phyloP scores from a whole-genome alignment of 2,797 vertebrate genomes.

The Acanthurus lineatus region DNA sequence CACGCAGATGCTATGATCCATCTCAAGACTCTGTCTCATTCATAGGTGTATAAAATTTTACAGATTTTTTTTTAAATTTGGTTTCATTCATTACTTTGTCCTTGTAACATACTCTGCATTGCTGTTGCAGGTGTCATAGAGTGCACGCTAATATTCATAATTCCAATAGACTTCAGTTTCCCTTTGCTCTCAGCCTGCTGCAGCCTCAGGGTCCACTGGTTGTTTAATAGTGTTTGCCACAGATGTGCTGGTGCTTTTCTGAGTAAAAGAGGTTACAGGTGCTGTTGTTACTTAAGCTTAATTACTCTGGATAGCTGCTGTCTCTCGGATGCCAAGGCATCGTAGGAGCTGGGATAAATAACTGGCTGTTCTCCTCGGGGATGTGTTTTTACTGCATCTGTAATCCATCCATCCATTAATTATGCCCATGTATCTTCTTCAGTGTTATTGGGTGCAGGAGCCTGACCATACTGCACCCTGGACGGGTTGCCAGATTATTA shows the following conservation, averaged over 20 bases:
- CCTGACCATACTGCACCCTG: not conserved
- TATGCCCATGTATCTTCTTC: not conserved
- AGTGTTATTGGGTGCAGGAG: not conserved
- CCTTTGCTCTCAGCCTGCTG: not conserved
- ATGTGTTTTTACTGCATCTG: constrained; percentile 25
- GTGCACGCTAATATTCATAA: constrained; percentile 6
- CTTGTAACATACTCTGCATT: constrained; percentile 7
- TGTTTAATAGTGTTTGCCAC: constrained; percentile 23
- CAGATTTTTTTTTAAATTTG: constrained; percentile 1
- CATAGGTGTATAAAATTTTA: too few species aligned
- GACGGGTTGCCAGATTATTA: not conserved
- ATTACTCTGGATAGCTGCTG: constrained; percentile 57
- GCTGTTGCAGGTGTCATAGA: not conserved
- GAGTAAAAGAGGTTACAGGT: constrained; percentile 60
- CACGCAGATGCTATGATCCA: not conserved
- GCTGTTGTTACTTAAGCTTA: constrained; percentile 51
- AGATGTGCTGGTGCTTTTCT: constrained; percentile 49
- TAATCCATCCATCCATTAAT: constrained; percentile 18
- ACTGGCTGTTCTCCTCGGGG: constrained; percentile 19
- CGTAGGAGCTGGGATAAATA: constrained; percentile 36
- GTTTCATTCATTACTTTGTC: constrained; percentile 10
- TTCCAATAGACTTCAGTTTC: constrained; percentile 15
- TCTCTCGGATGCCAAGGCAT: constrained; percentile 43
- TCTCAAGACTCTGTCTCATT: not conserved
- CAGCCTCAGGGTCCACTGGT: constrained; percentile 20